A percentile compares a stretch with the other conserved stretches of the same genome.
phyloP scores from a whole-genome alignment of 1,140 invertebrate species.

The Trichonephila clavipes region DNA sequence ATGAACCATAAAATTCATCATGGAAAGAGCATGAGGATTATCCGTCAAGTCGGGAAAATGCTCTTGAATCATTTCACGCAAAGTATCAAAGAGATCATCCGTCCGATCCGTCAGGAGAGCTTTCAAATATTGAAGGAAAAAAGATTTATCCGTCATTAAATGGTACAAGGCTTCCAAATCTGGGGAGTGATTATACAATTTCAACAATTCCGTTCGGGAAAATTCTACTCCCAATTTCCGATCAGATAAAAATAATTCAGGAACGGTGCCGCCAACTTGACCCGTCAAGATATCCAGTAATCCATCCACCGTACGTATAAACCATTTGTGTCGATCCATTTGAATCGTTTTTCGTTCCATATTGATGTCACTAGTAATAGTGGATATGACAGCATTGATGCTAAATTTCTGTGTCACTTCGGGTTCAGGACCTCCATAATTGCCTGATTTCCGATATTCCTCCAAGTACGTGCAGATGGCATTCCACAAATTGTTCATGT shows the following conservation, averaged over 20 bases:
- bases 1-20: conserved; percentile 31
- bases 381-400: neutral
- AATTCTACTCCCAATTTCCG: neutral
- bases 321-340: conserved; percentile 60
- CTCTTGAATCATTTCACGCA: neutral
- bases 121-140: conserved; percentile 48
- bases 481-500: conserved; percentile 1
- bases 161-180: neutral
- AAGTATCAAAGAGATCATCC: neutral
- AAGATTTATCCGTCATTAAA: neutral
- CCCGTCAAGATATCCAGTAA: conserved; percentile 46
- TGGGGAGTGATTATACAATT: neutral
- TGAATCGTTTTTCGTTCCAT: conserved; percentile 11
- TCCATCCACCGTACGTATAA: neutral
- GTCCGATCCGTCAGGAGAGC: neutral
- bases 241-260: conserved; percentile 39
- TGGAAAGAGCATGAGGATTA: neutral
- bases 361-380: conserved; percentile 19
- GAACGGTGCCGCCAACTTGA: conserved; percentile 44
- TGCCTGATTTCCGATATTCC: neutral
- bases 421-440: neutral
- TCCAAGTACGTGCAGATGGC: neutral
- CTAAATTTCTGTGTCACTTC: neutral
- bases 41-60: neutral
- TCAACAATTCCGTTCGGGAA: neutral